Conservation (phyloP, 2,888 invertebrate genomes). For the Lepeophtheirus nordmannii region DNA sequence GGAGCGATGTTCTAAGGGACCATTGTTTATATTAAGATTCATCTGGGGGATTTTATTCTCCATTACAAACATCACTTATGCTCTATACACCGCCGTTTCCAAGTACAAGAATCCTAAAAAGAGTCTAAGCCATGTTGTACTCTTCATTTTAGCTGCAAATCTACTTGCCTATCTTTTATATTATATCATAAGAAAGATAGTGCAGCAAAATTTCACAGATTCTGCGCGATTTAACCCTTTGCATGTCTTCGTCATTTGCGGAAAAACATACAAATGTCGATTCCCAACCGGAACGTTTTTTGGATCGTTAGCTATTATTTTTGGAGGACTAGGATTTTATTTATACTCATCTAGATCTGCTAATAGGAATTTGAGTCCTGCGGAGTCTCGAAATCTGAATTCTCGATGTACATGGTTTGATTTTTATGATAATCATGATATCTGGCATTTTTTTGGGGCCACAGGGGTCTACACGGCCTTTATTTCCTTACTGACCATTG, state of each 20-base stretch:
- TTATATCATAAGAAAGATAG: slow-evolving; percentile 12
- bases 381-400: slow-evolving; percentile 14
- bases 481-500: slow-evolving; percentile 15
- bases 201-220: background rate
- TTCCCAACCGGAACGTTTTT: slow-evolving; percentile 11
- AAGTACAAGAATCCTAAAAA: slow-evolving; percentile 11
- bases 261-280: background rate
- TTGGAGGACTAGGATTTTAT: background rate
- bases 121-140: slow-evolving; percentile 18
- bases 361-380: slow-evolving; percentile 15
- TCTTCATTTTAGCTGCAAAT: slow-evolving; percentile 14
- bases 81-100: background rate
- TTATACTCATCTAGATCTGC: slow-evolving; percentile 15
- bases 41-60: slow-evolving; percentile 15
- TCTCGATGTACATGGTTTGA: background rate
- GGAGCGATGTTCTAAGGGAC: background rate
- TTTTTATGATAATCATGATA: slow-evolving; percentile 17
- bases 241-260: background rate
- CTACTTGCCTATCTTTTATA: slow-evolving; percentile 12
- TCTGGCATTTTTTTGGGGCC: slow-evolving; percentile 22
- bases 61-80: slow-evolving; percentile 10
- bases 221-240: background rate
- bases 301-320: slow-evolving; percentile 2
- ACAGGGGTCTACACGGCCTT: slow-evolving; percentile 19
- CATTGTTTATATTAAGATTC: slow-evolving; percentile 1